Evolutionary conservation across 2,888 invertebrate species (phyloP), one percentile per base, ranked within the genome.

Genomic region (Stomorhina lunata): DNA sequence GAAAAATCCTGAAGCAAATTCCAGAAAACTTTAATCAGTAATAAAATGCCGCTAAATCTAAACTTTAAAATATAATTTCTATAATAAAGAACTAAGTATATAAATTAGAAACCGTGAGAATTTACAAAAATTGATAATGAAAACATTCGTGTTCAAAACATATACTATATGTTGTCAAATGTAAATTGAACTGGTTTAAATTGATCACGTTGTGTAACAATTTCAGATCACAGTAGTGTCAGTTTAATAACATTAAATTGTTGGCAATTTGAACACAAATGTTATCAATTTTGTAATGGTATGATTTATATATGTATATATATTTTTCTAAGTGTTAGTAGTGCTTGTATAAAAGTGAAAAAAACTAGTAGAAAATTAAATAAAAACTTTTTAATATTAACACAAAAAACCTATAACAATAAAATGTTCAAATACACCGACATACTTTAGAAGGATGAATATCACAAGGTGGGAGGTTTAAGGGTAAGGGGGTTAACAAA

Each of bases 371-470:
- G 34, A 40, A 17, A 40, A 37, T 22, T 1, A 25, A 22, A 32
- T 9, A 71, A 59, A 73, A 53, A 48, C 4, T 9, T 40, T 34
- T 9, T 20, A 57, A n/a, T n/a, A n/a, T n/a, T n/a, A 59, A 63
- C 12, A 29, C 9, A 27, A 7, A 63, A 75, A 25, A n/a, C n/a
- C 10, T 12, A 32, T 43, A 66, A 53, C 40, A 61, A 50, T 12
- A 29, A 63, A 71, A 71, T 69, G 10, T 9, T 53, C 37, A 25
- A 45, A 63, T 55, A 63, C 20, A 63, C n/a, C 43, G 32, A 43
- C 61, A 65, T 65, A 25, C n/a, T 63, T 63, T 17, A 34, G 4
- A 63, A 27, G 57, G 15, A 57, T 43, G 29, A 29, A 9, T 73
- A 80, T 48, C 43, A 66, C 48, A 66, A 40, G 32, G 59, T 32